phyloP scores from a whole-genome alignment of 2,888 invertebrate genomes.

The Ochlodes sylvanus region DNA sequence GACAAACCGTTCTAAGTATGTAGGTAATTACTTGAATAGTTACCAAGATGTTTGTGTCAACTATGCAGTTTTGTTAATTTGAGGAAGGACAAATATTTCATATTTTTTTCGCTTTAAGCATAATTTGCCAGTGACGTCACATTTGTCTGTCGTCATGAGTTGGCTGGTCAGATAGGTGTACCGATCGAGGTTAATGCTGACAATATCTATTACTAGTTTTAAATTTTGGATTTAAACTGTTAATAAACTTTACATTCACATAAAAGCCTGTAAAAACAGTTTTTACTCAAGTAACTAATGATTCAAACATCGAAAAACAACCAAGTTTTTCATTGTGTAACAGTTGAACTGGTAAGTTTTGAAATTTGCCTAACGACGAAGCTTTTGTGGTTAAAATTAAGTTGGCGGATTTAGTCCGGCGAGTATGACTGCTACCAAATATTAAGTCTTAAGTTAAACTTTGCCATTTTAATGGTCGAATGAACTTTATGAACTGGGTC shows the following conservation, averaged over 20 bases:
- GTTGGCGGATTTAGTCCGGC: neutral
- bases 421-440: neutral
- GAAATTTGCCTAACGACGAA: neutral
- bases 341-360: neutral
- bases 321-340: neutral
- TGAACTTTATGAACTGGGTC: neutral
- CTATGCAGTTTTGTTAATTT: no score
- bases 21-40: no score
- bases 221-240: no score
- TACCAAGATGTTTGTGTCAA: no score
- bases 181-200: no score
- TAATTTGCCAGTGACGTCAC: no score
- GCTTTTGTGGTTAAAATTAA: constrained; percentile 5
- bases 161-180: no score
- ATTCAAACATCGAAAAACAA: neutral
- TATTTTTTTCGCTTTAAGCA: neutral
- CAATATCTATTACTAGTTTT: no score
- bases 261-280: neutral
- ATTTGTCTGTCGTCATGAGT: no score
- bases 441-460: neutral
- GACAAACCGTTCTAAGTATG: neutral
- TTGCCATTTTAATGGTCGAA: neutral
- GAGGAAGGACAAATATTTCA: no score
- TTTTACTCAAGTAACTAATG: neutral
- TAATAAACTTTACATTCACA: no score